A percentile compares a stretch with the other conserved stretches of the same genome.
phyloP scores from a whole-genome alignment of 2,113 vertebrate genomes.

The Tichodroma muraria region DNA sequence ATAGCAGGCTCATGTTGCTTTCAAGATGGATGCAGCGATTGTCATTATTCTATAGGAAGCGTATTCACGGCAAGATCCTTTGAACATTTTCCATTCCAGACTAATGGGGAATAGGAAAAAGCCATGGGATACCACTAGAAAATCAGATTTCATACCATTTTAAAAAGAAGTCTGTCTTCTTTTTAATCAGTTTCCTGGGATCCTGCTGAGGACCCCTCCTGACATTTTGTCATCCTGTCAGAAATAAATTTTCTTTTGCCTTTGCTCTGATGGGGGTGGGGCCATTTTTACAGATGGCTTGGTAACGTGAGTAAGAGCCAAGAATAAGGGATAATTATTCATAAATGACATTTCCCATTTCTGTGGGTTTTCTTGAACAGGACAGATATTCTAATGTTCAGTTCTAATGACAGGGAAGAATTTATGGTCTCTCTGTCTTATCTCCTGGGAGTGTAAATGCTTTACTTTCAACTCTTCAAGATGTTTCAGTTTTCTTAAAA shows the following conservation, averaged over 20 bases:
- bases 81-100: constrained; percentile 62
- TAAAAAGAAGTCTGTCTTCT: constrained; percentile 33
- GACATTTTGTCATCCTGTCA: constrained; percentile 32
- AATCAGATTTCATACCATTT: constrained; percentile 57
- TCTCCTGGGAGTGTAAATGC: neutral
- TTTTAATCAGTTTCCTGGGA: constrained; percentile 22
- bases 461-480: neutral
- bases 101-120: constrained; percentile 56
- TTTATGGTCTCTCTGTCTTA: neutral
- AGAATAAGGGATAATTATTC: constrained; percentile 24
- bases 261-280: neutral
- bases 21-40: constrained; percentile 12
- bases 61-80: constrained; percentile 53
- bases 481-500: neutral
- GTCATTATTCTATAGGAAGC: constrained; percentile 51
- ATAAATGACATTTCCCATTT: constrained; percentile 58
- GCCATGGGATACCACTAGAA: constrained; percentile 52
- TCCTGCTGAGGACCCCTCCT: constrained; percentile 11
- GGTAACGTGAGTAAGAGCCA: constrained; percentile 40
- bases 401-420: neutral
- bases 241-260: constrained; percentile 34
- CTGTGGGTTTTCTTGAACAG: constrained; percentile 42
- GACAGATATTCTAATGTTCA: neutral
- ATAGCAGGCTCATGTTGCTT: neutral
- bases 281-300: constrained; percentile 19